Evolutionary conservation across 2,797 vertebrate species (phyloP).

Genomic region (Brachyrhaphis roseni): DNA sequence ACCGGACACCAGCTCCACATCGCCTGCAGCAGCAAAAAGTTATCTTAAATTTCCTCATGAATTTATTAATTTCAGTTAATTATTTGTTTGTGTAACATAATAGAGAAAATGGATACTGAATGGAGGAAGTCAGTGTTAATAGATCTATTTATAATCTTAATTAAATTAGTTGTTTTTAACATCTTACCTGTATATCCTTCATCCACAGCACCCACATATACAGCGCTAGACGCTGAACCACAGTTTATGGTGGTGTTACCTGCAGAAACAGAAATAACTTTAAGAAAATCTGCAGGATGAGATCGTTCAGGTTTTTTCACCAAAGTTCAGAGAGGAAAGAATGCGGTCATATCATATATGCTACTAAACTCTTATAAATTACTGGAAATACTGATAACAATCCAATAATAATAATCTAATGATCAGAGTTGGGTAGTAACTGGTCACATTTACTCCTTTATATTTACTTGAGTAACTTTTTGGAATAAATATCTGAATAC

Average conservation of each 20-base stretch:
- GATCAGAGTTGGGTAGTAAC: no score
- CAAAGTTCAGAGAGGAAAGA: not conserved
- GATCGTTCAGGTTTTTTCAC: not conserved
- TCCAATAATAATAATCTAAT: no score
- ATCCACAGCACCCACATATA: not conserved
- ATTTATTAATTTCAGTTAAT: no score
- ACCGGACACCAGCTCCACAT: slow-evolving; percentile 69
- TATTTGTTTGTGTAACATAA: not conserved
- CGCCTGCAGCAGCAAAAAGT: slow-evolving; percentile 62
- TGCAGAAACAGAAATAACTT: slow-evolving; percentile 37
- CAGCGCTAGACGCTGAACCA: fast-evolving
- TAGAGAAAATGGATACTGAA: no score
- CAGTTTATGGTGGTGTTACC: slow-evolving; percentile 51
- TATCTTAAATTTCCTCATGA: not conserved
- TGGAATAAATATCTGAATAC: no score
- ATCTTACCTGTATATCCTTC: slow-evolving; percentile 67
- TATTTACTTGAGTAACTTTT: no score
- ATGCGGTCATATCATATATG: not conserved
- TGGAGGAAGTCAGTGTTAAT: not conserved
- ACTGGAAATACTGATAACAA: no score
- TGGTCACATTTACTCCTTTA: no score
- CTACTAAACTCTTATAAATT: no score
- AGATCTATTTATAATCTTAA: not conserved
- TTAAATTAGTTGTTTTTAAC: not conserved
- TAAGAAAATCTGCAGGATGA: not conserved